A percentile compares a stretch with the other conserved stretches of the same genome.
These are phyloP conservation scores for Philypnodon macrostomus DNA, from an alignment of 2,797 vertebrate genomes.

Conservation along the genomic window DNA sequence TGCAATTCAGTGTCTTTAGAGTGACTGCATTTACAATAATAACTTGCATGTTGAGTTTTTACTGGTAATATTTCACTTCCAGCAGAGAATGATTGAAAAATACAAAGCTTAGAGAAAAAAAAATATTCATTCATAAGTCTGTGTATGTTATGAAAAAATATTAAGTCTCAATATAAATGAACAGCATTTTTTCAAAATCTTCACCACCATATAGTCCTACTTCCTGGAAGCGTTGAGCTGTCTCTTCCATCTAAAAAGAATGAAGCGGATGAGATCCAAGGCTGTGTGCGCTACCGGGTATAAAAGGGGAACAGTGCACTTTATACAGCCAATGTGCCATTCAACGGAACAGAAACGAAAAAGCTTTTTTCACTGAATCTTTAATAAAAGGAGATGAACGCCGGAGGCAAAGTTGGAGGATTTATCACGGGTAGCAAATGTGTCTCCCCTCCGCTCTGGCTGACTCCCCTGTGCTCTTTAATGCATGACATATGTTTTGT, in stretches of 20 bases:
- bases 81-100: too few species aligned
- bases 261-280: slow-evolving; percentile 23
- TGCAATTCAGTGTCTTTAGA: too few species aligned
- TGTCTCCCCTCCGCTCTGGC: slow-evolving; percentile 56
- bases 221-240: slow-evolving; percentile 35
- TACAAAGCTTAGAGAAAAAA: too few species aligned
- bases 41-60: too few species aligned
- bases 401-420: slow-evolving; percentile 64
- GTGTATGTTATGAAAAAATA: too few species aligned
- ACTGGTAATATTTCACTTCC: too few species aligned
- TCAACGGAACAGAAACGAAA: slow-evolving; percentile 43
- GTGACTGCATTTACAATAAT: too few species aligned
- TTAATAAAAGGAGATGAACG: slow-evolving; percentile 70
- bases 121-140: too few species aligned
- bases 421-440: slow-evolving; percentile 73
- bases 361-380: slow-evolving; percentile 62
- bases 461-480: slow-evolving; percentile 62
- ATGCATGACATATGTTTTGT: slow-evolving; percentile 71
- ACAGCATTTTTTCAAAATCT: slow-evolving; percentile 30
- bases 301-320: slow-evolving; percentile 26
- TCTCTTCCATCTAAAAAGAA: slow-evolving; percentile 26
- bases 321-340: slow-evolving; percentile 48
- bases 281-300: slow-evolving; percentile 20
- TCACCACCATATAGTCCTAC: slow-evolving; percentile 13
- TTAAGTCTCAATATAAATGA: too few species aligned